Evolutionary conservation across 2,888 invertebrate genomes (phyloP).

Genomic region (Mongoloraphidia duomilia): DNA sequence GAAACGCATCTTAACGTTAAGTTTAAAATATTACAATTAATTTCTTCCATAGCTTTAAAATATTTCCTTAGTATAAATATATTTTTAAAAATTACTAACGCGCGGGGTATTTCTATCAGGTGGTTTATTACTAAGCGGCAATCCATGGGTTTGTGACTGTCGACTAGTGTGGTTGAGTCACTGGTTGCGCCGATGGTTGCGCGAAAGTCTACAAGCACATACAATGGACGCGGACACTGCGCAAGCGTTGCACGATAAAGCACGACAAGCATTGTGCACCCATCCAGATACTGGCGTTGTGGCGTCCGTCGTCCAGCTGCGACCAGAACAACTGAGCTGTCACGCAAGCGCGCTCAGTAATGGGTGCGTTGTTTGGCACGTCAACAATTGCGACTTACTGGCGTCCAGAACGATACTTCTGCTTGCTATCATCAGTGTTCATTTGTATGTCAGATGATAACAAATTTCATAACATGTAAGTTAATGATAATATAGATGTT

Average conservation of each 20-base stretch:
- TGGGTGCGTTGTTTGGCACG: no score
- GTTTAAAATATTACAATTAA: no score
- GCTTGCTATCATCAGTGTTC: no score
- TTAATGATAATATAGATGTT: no score
- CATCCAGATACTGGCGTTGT: constrained; percentile 33
- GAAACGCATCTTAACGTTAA: no score
- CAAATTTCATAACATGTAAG: no score
- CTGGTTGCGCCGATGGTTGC: constrained; percentile 78
- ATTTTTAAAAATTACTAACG: no score
- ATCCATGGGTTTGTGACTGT: constrained; percentile 78
- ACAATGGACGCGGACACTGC: constrained; percentile 34
- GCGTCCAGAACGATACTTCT: no score
- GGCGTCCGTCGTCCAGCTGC: constrained; percentile 55
- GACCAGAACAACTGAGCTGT: constrained; percentile 67
- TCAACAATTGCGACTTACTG: no score
- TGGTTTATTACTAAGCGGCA: constrained; percentile 67
- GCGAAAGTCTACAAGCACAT: constrained; percentile 69
- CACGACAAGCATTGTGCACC: constrained; percentile 55
- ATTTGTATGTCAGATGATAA: no score
- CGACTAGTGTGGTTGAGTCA: constrained; percentile 80
- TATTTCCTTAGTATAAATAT: no score
- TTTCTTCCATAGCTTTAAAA: no score
- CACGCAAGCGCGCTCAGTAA: constrained; percentile 70
- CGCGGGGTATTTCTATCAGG: constrained; percentile 35
- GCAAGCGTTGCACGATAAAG: constrained; percentile 32